These are phyloP conservation scores for Sebastes hubbsi DNA, from an alignment of 2,797 vertebrate species.

Conservation along the genomic window DNA sequence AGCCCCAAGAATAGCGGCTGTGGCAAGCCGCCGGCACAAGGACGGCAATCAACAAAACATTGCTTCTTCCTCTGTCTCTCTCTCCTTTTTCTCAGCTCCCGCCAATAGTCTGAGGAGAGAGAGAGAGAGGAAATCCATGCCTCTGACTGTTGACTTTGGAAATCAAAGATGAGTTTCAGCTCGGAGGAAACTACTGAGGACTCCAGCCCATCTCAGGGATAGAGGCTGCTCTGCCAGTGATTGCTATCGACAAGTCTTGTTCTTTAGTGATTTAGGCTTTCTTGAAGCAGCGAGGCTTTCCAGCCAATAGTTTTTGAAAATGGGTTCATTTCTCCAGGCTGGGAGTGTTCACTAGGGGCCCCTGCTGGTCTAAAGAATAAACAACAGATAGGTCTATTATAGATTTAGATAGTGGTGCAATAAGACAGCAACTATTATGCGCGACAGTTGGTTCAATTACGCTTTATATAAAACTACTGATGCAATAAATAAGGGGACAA, in stretches of 20 bases:
- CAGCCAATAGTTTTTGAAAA: constrained; percentile 4
- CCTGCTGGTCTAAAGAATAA: constrained; percentile 5
- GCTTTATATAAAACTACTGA: neutral
- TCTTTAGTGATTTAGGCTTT: constrained; percentile 11
- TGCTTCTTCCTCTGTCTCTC: constrained; percentile 28
- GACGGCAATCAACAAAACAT: constrained; percentile 56
- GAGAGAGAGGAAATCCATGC: constrained; percentile 56
- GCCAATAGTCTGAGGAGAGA: constrained; percentile 27
- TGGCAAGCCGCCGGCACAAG: constrained; percentile 57
- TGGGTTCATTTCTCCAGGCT: neutral
- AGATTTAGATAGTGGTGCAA: neutral
- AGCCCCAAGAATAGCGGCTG: constrained; percentile 66
- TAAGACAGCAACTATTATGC: neutral
- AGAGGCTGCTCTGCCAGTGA: constrained; percentile 13
- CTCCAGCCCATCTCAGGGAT: constrained; percentile 14
- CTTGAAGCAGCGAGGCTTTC: neutral
- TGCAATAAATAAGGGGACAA: neutral
- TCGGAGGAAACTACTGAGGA: constrained; percentile 19
- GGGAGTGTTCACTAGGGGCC: neutral
- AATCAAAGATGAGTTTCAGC: constrained; percentile 62
- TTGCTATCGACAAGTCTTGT: constrained; percentile 36
- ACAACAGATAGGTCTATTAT: neutral
- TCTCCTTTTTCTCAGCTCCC: constrained; percentile 23
- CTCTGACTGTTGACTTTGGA: constrained; percentile 59
- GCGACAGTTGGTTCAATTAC: neutral